These are phyloP conservation scores for Ifrita kowaldi DNA, from an alignment of 2,113 vertebrate genomes.

Conservation along the genomic window DNA sequence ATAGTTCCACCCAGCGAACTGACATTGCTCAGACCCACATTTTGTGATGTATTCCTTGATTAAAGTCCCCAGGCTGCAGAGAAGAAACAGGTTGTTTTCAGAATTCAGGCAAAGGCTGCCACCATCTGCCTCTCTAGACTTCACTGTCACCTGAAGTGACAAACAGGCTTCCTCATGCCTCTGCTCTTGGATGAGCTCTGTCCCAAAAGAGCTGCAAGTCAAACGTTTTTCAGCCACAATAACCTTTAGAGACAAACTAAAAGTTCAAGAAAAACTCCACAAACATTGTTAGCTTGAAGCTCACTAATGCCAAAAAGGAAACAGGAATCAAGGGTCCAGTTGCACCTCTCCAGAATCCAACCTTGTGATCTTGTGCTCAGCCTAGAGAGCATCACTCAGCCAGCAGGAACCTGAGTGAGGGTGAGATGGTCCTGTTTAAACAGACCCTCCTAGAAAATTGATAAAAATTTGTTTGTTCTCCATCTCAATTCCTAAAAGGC, in stretches of 20 bases:
- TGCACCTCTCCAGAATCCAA: neutral
- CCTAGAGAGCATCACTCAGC: neutral
- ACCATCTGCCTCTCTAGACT: neutral
- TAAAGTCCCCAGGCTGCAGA: neutral
- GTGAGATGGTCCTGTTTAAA: neutral
- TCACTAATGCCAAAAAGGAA: neutral
- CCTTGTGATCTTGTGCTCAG: neutral
- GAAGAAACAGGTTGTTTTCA: neutral
- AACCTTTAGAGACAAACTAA: neutral
- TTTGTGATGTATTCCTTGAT: neutral
- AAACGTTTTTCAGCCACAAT: neutral
- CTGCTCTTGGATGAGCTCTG: neutral
- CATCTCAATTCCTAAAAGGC: neutral
- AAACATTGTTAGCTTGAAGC: neutral
- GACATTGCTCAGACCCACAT: conserved; percentile 21
- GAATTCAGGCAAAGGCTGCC: neutral
- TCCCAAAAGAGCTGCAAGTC: neutral
- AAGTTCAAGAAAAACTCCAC: neutral
- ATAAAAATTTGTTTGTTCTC: neutral
- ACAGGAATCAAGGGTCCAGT: neutral
- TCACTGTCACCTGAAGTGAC: neutral
- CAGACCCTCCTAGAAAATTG: neutral
- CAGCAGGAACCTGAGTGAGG: neutral
- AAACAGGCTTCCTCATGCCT: neutral
- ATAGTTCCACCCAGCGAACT: conserved; percentile 30